Conservation (phyloP, 1,140 invertebrate species). For the Cryptotermes secundus region DNA sequence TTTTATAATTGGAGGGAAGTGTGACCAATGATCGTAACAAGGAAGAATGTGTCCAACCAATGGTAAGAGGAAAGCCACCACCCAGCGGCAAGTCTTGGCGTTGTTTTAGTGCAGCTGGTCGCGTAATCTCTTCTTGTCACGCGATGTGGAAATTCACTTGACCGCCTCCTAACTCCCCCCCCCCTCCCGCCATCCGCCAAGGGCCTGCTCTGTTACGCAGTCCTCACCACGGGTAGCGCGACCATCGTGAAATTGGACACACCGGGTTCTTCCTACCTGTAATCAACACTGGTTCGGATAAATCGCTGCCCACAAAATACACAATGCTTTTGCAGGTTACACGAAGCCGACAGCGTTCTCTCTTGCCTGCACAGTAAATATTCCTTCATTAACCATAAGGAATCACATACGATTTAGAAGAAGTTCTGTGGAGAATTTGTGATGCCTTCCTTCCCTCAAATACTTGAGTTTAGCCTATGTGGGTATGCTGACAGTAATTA, state of each 20-base stretch:
- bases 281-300: constrained; percentile 10
- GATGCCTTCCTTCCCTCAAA: too few relatives aligned
- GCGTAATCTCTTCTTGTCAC: constrained; percentile 16
- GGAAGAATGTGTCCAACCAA: constrained; percentile 7
- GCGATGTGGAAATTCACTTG: constrained; percentile 18
- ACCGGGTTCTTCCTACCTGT: constrained; percentile 1
- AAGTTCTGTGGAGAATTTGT: too few relatives aligned
- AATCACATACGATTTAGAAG: too few relatives aligned
- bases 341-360: too few relatives aligned
- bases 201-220: neutral
- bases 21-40: constrained; percentile 1
- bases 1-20: constrained; percentile 7
- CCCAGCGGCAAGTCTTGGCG: constrained; percentile 4
- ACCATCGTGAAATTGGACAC: neutral
- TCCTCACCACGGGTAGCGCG: neutral
- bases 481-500: too few relatives aligned
- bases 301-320: neutral
- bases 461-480: too few relatives aligned
- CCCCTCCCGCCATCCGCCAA: neutral
- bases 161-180: neutral
- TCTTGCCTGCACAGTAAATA: too few relatives aligned
- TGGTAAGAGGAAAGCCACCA: constrained; percentile 12
- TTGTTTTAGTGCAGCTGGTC: neutral
- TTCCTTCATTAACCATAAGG: too few relatives aligned
- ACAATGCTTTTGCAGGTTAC: neutral